A percentile compares a stretch with the other conserved stretches of the same genome.
phyloP scores from a whole-genome alignment of 1,140 invertebrate genomes.

The Lerema accius region DNA sequence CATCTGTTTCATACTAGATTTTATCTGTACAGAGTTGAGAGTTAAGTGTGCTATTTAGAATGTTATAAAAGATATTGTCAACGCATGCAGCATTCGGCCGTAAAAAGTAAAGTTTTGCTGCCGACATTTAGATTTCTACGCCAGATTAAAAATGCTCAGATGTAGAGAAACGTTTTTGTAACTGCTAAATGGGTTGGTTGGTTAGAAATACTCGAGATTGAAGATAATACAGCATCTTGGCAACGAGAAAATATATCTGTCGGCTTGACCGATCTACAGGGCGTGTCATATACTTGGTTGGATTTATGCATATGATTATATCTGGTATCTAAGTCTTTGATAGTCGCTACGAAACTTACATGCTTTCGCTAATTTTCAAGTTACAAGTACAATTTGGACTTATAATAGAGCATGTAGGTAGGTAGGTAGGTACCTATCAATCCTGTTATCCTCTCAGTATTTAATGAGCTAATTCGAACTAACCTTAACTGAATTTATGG shows the following conservation, averaged over 20 bases:
- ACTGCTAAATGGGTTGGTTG: slow-evolving; percentile 28
- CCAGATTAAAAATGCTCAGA: slow-evolving; percentile 23
- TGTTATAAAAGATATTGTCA: slow-evolving; percentile 23
- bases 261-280: neutral
- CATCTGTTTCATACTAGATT: neutral
- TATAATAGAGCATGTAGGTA: too few species aligned
- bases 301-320: neutral
- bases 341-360: too few species aligned
- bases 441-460: too few species aligned
- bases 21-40: neutral
- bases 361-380: too few species aligned
- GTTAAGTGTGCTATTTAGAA: slow-evolving; percentile 12
- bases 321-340: too few species aligned
- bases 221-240: slow-evolving; percentile 18
- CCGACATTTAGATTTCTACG: slow-evolving; percentile 27
- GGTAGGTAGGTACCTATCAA: too few species aligned
- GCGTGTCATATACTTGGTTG: too few species aligned
- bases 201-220: slow-evolving; percentile 19
- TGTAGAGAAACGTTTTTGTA: slow-evolving; percentile 28
- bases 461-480: too few species aligned
- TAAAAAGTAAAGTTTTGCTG: slow-evolving; percentile 31
- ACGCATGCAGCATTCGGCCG: slow-evolving; percentile 15
- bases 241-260: slow-evolving; percentile 3
- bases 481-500: too few species aligned
- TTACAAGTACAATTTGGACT: too few species aligned